Conservation (phyloP, 2,113 vertebrate genomes). For the Eleginops maclovinus region DNA sequence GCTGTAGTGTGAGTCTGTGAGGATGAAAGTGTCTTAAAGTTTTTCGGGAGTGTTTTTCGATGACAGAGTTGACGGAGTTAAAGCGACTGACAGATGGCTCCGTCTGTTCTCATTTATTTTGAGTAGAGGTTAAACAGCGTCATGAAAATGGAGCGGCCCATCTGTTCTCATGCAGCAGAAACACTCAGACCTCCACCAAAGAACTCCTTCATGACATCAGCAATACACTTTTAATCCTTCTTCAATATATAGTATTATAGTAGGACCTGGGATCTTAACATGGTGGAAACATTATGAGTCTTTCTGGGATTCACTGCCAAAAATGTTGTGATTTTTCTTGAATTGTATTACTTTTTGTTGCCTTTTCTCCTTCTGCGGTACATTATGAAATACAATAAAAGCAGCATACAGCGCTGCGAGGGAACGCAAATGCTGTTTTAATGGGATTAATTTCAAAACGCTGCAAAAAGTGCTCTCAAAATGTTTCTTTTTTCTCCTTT, state of each 20-base stretch:
- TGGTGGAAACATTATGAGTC: neutral
- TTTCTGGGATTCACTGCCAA: neutral
- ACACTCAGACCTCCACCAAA: too few species aligned
- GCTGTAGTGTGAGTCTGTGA: neutral
- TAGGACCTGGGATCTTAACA: too few species aligned
- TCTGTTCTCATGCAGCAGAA: conserved; percentile 45
- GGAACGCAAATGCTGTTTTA: conserved; percentile 77
- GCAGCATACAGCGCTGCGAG: conserved; percentile 54
- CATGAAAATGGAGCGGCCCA: conserved; percentile 61
- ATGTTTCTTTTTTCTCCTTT: conserved; percentile 4
- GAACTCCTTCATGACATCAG: too few species aligned
- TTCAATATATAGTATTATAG: too few species aligned
- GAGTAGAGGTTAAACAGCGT: conserved; percentile 67
- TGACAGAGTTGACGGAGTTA: conserved; percentile 9
- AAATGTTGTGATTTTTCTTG: conserved; percentile 13
- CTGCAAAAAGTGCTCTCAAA: conserved; percentile 21
- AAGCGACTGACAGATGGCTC: conserved; percentile 58
- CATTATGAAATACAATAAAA: conserved; percentile 64
- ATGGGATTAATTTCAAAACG: conserved; percentile 76
- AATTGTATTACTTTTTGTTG: conserved; percentile 1
- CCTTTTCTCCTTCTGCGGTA: conserved; percentile 24
- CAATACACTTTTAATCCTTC: too few species aligned
- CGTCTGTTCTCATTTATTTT: conserved; percentile 62
- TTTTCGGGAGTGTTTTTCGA: neutral
- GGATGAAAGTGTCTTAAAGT: conserved; percentile 7